Percentiles rank a stretch among this genome's conserved stretches.
Conservation (phyloP, 1,140 invertebrate species). For the Philaenus spumarius region DNA sequence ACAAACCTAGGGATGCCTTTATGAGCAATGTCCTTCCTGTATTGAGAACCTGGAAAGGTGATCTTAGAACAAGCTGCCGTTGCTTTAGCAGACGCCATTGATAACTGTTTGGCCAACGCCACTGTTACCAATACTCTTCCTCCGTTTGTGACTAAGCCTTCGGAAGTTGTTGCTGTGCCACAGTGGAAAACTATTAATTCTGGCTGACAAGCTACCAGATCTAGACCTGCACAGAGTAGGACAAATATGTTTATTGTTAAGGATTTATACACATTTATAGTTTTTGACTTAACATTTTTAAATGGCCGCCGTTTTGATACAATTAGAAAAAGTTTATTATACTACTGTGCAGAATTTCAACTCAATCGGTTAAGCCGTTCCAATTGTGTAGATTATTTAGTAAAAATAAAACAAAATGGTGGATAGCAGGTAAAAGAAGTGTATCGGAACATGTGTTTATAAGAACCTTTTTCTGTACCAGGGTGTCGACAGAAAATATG, state of each 20-base stretch:
- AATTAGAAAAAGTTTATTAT: too few species aligned
- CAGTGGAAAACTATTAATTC: conserved; percentile 60
- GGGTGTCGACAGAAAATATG: too few species aligned
- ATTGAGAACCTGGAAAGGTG: conserved; percentile 77
- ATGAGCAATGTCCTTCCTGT: conserved; percentile 83
- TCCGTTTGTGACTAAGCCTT: conserved; percentile 75
- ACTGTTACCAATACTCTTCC: conserved; percentile 85
- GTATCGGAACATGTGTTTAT: too few species aligned
- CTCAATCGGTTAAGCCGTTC: too few species aligned
- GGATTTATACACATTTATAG: background rate
- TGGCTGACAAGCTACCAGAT: conserved; percentile 40
- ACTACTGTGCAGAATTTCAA: too few species aligned
- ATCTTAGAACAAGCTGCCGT: conserved; percentile 60
- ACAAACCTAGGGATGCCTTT: conserved; percentile 71
- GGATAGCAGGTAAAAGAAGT: too few species aligned
- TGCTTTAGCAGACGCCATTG: conserved; percentile 62
- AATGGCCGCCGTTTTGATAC: too few species aligned
- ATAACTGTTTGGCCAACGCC: conserved; percentile 56
- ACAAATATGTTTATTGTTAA: background rate
- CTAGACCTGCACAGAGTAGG: conserved; percentile 41
- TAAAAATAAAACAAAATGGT: too few species aligned
- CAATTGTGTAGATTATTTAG: too few species aligned
- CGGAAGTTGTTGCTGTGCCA: conserved; percentile 50
- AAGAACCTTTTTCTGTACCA: too few species aligned
- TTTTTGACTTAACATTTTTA: conserved; percentile 13